Percentiles rank a stretch among this genome's conserved stretches.
phyloP scores from a whole-genome alignment of 2,888 invertebrate species.

The Heliconius aoede region DNA sequence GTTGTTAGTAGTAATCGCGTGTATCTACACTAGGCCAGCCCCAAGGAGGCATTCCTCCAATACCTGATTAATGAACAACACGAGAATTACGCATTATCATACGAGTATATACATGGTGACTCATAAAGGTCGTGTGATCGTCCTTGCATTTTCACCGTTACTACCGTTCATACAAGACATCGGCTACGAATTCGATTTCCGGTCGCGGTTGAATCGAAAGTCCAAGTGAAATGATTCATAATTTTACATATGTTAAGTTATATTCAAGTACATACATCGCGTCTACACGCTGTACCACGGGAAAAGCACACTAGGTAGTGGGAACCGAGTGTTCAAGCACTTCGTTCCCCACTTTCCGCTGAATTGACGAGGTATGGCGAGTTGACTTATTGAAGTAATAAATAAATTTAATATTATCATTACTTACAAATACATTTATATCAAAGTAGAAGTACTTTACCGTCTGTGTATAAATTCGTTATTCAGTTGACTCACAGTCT shows the following conservation, averaged over 20 bases:
- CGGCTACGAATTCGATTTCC: slow-evolving; percentile 34
- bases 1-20: not conserved
- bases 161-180: slow-evolving; percentile 10
- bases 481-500: slow-evolving; percentile 63
- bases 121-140: slow-evolving; percentile 49
- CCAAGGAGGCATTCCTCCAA: slow-evolving; percentile 4
- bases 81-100: slow-evolving; percentile 1
- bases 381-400: too few relatives aligned
- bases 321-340: too few relatives aligned
- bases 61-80: slow-evolving; percentile 8
- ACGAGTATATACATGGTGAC: slow-evolving; percentile 41
- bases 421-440: not conserved
- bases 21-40: not conserved
- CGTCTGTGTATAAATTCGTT: slow-evolving; percentile 10
- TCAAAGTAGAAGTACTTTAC: not conserved
- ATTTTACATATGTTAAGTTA: too few relatives aligned
- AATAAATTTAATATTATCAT: not conserved
- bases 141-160: slow-evolving; percentile 49
- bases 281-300: too few relatives aligned
- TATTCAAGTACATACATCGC: too few relatives aligned
- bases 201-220: slow-evolving; percentile 4
- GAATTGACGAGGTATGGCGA: too few relatives aligned
- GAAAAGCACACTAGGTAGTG: too few relatives aligned
- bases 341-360: too few relatives aligned
- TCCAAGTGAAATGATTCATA: slow-evolving; percentile 14